These are phyloP conservation scores for Prunella strophiata DNA, from an alignment of 2,797 vertebrate genomes.

Conservation along the genomic window DNA sequence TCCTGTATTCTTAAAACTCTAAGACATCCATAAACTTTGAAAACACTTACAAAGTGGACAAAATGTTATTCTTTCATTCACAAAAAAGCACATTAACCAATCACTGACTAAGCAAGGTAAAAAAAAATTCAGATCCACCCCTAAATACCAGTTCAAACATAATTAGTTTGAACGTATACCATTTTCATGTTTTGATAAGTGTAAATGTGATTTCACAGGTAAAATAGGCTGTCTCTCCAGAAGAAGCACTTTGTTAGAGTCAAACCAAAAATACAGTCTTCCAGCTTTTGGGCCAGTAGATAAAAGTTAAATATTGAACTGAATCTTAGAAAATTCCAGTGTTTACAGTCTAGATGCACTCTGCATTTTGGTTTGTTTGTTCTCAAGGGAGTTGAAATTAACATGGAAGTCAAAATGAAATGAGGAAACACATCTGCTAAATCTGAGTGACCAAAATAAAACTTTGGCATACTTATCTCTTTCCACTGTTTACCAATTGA, in stretches of 20 bases:
- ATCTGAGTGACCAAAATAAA: neutral
- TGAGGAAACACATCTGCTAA: neutral
- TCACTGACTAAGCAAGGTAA: neutral
- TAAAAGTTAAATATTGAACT: neutral
- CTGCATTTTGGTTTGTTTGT: neutral
- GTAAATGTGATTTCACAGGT: neutral
- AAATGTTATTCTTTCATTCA: neutral
- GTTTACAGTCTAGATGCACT: neutral
- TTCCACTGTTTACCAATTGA: neutral
- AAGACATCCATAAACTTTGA: neutral
- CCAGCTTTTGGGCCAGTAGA: neutral
- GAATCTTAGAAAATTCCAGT: neutral
- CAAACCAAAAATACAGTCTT: neutral
- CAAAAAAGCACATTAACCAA: neutral
- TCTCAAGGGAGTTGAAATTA: neutral
- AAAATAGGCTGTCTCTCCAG: neutral
- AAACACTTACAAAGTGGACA: neutral
- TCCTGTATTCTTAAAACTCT: neutral
- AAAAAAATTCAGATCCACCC: neutral
- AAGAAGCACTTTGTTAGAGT: neutral
- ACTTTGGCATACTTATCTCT: neutral
- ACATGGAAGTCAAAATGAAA: neutral
- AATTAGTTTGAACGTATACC: accelerated
- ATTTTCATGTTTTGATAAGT: neutral
- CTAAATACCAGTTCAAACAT: neutral